A percentile compares a stretch with the other conserved stretches of the same genome.
phyloP scores from a whole-genome alignment of 2,888 invertebrate genomes.

The Petrolisthes cinctipes region DNA sequence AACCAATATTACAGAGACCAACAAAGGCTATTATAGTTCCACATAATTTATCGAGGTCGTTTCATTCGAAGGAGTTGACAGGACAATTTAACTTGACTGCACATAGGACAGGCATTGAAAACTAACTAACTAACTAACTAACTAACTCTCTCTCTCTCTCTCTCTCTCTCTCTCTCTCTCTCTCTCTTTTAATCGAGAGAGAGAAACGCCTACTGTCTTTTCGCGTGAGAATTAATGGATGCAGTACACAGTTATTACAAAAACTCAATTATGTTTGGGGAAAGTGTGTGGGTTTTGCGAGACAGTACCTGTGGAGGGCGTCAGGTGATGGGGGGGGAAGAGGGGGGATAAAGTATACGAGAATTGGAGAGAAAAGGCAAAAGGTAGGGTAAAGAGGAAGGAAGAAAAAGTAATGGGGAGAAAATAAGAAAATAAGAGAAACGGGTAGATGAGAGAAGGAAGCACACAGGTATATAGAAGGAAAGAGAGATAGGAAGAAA shows the following conservation, averaged over 20 bases:
- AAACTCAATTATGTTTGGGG: neutral
- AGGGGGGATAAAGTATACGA: neutral
- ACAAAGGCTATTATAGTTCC: no score
- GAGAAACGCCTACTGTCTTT: neutral
- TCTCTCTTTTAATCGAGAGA: neutral
- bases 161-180: constrained; percentile 1
- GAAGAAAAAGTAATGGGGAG: neutral
- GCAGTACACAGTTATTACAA: neutral
- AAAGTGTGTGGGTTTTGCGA: neutral
- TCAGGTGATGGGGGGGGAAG: neutral
- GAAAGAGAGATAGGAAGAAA: neutral
- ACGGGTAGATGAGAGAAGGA: no score
- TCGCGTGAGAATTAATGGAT: neutral
- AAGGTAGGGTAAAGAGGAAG: neutral
- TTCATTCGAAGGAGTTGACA: neutral
- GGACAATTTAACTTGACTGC: neutral
- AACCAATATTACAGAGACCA: no score
- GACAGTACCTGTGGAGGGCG: neutral
- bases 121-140: neutral
- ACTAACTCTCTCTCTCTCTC: neutral
- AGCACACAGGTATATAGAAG: no score
- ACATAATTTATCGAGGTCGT: neutral
- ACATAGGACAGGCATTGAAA: neutral
- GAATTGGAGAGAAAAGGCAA: neutral
- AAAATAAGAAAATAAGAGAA: neutral